Evolutionary conservation across 1,140 invertebrate species (phyloP).

Genomic region (Drosophila sturtevanti): DNA sequence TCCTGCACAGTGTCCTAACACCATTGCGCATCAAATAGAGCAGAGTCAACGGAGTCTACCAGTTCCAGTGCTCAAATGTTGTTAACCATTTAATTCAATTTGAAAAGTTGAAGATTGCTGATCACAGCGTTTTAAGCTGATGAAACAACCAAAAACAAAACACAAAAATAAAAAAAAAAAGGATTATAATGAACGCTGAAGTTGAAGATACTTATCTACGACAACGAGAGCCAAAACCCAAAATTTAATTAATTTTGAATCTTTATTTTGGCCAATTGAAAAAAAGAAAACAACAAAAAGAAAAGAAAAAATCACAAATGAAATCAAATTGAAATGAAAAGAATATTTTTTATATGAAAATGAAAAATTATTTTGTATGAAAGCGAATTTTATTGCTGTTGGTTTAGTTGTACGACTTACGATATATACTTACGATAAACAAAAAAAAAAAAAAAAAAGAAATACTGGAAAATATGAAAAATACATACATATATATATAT

Average conservation of each 20-base stretch:
- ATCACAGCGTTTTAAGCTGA: slow-evolving; percentile 76
- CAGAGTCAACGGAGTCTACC: slow-evolving; percentile 10
- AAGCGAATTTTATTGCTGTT: slow-evolving; percentile 82
- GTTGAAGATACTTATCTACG: slow-evolving; percentile 40
- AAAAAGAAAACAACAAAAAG: slow-evolving; percentile 24
- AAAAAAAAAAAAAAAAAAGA: slow-evolving; percentile 16
- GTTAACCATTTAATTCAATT: slow-evolving; percentile 54
- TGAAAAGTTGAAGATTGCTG: slow-evolving; percentile 63
- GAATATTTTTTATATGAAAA: slow-evolving; percentile 59
- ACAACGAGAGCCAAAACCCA: slow-evolving; percentile 46
- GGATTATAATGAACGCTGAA: slow-evolving; percentile 10
- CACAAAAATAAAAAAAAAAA: slow-evolving; percentile 55
- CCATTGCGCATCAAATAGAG: slow-evolving; percentile 75
- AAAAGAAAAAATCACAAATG: slow-evolving; percentile 33
- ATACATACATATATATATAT: slow-evolving; percentile 40
- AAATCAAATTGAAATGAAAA: slow-evolving; percentile 43
- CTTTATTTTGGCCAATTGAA: slow-evolving; percentile 32
- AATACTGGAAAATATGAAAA: slow-evolving; percentile 47
- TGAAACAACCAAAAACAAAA: slow-evolving; percentile 38
- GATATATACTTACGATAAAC: slow-evolving; percentile 25
- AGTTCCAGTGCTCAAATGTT: slow-evolving; percentile 57
- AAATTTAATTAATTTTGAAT: slow-evolving; percentile 42
- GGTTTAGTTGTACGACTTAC: slow-evolving; percentile 74
- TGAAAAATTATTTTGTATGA: slow-evolving; percentile 62
- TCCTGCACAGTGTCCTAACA: slow-evolving; percentile 80